Percentiles rank a stretch among this genome's conserved stretches.
Conservation (phyloP, 2,797 vertebrate species). For the Telmatherina bonti region DNA sequence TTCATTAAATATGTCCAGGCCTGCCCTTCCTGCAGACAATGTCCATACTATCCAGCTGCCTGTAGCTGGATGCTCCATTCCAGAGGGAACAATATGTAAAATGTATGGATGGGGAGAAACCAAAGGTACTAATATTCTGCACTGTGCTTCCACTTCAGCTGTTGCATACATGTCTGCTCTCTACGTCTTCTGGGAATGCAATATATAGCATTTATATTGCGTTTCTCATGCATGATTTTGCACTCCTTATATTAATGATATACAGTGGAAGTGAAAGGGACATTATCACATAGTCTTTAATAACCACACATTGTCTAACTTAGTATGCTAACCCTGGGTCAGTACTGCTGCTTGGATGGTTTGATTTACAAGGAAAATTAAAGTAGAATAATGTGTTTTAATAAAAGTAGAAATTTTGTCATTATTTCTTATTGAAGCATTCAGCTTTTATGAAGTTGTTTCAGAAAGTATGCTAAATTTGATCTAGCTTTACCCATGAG, state of each 20-base stretch:
- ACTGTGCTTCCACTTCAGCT: slow-evolving; percentile 13
- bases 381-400: not conserved
- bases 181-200: slow-evolving; percentile 11
- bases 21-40: slow-evolving; percentile 88
- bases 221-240: slow-evolving; percentile 19
- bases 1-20: slow-evolving; percentile 77
- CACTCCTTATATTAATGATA: not conserved
- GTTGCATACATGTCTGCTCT: slow-evolving; percentile 4
- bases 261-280: not conserved
- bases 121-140: slow-evolving; percentile 87
- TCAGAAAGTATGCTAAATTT: not conserved
- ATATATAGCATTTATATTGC: slow-evolving; percentile 12
- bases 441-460: not conserved
- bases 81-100: slow-evolving; percentile 91
- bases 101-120: slow-evolving; percentile 98
- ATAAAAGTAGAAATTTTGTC: not conserved
- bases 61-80: slow-evolving; percentile 93
- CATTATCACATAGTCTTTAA: slow-evolving; percentile 18
- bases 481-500: too few species aligned
- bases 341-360: slow-evolving; percentile 6
- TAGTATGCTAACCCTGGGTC: slow-evolving; percentile 13
- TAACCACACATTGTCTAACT: not conserved
- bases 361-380: not conserved
- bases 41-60: slow-evolving; percentile 92
- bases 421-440: not conserved